Evolutionary conservation across 2,797 vertebrate species (phyloP).

Genomic region (Sebastes iracundus): DNA sequence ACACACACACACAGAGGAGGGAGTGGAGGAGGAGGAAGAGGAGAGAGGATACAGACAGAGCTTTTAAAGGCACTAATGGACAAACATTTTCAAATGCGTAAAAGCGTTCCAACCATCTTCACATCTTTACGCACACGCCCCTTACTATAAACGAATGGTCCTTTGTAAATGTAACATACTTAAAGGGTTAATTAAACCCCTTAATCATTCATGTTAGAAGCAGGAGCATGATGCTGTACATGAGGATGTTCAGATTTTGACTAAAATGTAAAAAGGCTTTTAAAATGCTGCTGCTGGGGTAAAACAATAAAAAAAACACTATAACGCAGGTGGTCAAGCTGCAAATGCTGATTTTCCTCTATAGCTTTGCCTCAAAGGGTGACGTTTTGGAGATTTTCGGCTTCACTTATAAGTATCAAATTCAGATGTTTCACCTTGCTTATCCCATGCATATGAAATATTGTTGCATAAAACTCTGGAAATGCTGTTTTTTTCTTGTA

Average conservation of each 20-base stretch:
- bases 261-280: not conserved
- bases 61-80: slow-evolving; percentile 26
- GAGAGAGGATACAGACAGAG: slow-evolving; percentile 18
- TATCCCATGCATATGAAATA: not conserved
- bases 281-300: not conserved
- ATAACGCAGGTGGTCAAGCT: not conserved
- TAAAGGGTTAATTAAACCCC: not conserved
- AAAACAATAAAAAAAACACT: not conserved
- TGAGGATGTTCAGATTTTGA: not conserved
- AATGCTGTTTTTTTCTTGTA: not conserved
- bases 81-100: slow-evolving; percentile 16
- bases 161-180: not conserved
- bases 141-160: not conserved
- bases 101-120: not conserved
- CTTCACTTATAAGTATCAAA: not conserved
- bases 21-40: not conserved
- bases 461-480: too few species aligned
- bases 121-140: slow-evolving; percentile 3
- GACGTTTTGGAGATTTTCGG: not conserved
- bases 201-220: not conserved
- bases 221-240: slow-evolving; percentile 8
- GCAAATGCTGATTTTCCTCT: not conserved
- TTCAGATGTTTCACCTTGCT: not conserved
- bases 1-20: not conserved
- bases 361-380: not conserved